Evolutionary conservation across 2,888 invertebrate species (phyloP).

Genomic region (Acrobasis suavella): DNA sequence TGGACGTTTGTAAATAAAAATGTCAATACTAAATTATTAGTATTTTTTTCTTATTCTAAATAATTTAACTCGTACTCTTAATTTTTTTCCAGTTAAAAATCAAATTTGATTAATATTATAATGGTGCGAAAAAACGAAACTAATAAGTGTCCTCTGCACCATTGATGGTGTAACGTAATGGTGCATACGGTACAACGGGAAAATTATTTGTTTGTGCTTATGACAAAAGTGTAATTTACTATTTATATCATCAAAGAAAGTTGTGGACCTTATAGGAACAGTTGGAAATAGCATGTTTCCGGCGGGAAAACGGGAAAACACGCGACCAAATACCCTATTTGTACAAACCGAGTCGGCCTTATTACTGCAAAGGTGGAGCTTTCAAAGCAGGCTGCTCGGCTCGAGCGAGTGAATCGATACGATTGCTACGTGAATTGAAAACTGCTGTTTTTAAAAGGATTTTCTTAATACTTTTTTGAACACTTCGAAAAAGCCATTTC

Average conservation of each 20-base stretch:
- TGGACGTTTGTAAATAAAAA: background rate
- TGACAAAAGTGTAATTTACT: background rate
- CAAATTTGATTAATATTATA: too few species aligned
- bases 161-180: too few species aligned
- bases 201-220: too few species aligned
- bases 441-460: background rate
- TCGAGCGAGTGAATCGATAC: background rate
- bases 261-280: background rate
- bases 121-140: too few species aligned
- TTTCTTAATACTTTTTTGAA: background rate
- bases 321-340: background rate
- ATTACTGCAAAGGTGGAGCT: conserved; percentile 14
- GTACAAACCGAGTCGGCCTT: background rate
- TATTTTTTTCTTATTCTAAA: too few species aligned
- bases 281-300: background rate
- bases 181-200: too few species aligned
- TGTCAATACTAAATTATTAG: too few species aligned
- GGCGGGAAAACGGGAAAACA: background rate
- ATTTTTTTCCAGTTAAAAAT: too few species aligned
- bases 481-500: too few species aligned
- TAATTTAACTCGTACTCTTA: too few species aligned
- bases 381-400: background rate
- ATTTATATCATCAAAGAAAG: background rate
- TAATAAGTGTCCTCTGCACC: too few species aligned
- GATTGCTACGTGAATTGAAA: background rate